phyloP scores from a whole-genome alignment of 1,140 invertebrate species.

The Drosophila tsacasi region DNA sequence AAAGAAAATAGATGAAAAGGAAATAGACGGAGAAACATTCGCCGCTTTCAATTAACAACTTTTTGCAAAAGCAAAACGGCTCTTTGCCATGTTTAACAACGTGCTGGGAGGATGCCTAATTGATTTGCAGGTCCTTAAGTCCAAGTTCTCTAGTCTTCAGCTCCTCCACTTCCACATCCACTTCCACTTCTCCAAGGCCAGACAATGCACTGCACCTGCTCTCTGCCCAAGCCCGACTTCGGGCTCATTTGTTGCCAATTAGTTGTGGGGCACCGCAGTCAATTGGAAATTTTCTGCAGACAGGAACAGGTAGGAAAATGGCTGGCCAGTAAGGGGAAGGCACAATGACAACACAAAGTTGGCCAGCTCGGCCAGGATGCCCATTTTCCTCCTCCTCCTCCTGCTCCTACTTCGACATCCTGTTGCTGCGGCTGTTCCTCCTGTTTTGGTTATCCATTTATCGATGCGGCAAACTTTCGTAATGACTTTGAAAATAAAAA shows the following conservation, averaged over 20 bases:
- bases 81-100: constrained; percentile 55
- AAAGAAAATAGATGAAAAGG: constrained; percentile 1
- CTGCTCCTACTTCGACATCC: constrained; percentile 4
- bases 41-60: constrained; percentile 79
- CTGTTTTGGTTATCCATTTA: constrained; percentile 83
- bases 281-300: constrained; percentile 75
- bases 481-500: constrained; percentile 83
- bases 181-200: constrained; percentile 13
- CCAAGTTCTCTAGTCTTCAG: constrained; percentile 30
- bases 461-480: constrained; percentile 81
- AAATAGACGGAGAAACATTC: constrained; percentile 47
- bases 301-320: constrained; percentile 27
- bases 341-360: constrained; percentile 51
- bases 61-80: constrained; percentile 41
- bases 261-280: constrained; percentile 80
- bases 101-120: constrained; percentile 66
- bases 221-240: constrained; percentile 16
- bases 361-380: constrained; percentile 39
- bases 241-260: constrained; percentile 83
- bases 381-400: neutral
- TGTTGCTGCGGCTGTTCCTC: constrained; percentile 33
- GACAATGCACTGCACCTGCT: constrained; percentile 38
- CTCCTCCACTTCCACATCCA: neutral
- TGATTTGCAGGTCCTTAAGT: constrained; percentile 71
- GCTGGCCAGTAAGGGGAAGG: neutral